Evolutionary conservation across 2,113 vertebrate genomes (phyloP), one percentile per base, ranked within the genome.

Genomic region (Hiodon alosoides): DNA sequence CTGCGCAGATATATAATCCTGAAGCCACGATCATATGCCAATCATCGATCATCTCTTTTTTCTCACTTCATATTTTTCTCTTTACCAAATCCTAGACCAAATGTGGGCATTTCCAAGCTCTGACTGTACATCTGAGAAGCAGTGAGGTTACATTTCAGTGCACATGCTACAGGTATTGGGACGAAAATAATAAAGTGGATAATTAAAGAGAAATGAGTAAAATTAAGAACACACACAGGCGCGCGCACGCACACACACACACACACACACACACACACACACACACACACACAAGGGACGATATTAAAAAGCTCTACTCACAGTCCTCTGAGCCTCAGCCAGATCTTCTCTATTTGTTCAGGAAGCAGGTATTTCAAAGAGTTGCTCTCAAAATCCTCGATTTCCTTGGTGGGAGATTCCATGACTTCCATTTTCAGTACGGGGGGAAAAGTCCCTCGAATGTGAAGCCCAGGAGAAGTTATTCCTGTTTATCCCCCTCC

Each of bases 351-450:
- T 76, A 95, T 95, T 86, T 96, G 94, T 74, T 95, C 94, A 0
- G 94, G 91, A 78, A 95, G 94, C 16, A 96, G 88, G 80, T 95
- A 94, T 88, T 95, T 95, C 86, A 96, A 89, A 78, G 94, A 95
- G 87, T 94, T 95, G 89, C 90, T 96, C 87, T 96, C 94, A 82
- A 96, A 96, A 93, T 96, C 94, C 91, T 96, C 94, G 2, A 95
- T 96, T 81, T 96, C 94, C 87, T 94, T 95, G 71, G 94, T 95
- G 0, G 93, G 94, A 17, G 94, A 96, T 83, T 96, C 94, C 93
- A 95, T 95, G 76, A 86, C 88, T 88, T 89, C 82, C 79, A 84
- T 75, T 71, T 81, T 77, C 31, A 79, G 81, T 79, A 82, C 31
- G 72, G 61, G 74, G 72, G 77, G 79, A 81, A 61, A 81, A 85